Evolutionary conservation across 2,888 invertebrate genomes (phyloP).

Genomic region (Endomychus coccineus): DNA sequence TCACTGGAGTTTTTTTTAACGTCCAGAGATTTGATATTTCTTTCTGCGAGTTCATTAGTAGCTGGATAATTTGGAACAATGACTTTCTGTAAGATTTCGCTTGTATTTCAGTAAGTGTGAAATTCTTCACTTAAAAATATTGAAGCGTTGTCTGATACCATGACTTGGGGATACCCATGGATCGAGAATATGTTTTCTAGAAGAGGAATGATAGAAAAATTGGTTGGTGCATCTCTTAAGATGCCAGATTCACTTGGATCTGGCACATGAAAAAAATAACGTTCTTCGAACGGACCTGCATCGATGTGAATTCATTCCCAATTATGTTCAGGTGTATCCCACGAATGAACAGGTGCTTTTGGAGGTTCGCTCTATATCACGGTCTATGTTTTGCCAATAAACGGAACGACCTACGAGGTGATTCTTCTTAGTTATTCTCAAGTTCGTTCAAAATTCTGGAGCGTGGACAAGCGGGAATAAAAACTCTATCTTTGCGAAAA

Average conservation of each 20-base stretch:
- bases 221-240: not conserved
- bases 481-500: no score
- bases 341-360: no score
- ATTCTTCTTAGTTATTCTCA: no score
- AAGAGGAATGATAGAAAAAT: not conserved
- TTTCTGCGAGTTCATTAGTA: not conserved
- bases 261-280: not conserved
- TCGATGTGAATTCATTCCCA: not conserved
- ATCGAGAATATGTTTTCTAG: not conserved
- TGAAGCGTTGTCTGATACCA: not conserved
- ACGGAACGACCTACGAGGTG: no score
- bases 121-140: no score
- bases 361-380: no score
- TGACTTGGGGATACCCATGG: not conserved
- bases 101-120: no score
- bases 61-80: not conserved
- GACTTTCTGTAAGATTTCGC: not conserved
- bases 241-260: not conserved
- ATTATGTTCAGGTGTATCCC: not conserved
- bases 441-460: no score
- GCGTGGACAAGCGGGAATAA: no score
- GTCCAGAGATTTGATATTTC: not conserved
- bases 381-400: no score
- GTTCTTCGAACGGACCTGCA: not conserved
- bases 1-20: not conserved